Percentiles rank a stretch among this genome's conserved stretches.
These are phyloP conservation scores for Hyperoodon ampullatus DNA, from an alignment of 2,113 vertebrate species.

Conservation along the genomic window DNA sequence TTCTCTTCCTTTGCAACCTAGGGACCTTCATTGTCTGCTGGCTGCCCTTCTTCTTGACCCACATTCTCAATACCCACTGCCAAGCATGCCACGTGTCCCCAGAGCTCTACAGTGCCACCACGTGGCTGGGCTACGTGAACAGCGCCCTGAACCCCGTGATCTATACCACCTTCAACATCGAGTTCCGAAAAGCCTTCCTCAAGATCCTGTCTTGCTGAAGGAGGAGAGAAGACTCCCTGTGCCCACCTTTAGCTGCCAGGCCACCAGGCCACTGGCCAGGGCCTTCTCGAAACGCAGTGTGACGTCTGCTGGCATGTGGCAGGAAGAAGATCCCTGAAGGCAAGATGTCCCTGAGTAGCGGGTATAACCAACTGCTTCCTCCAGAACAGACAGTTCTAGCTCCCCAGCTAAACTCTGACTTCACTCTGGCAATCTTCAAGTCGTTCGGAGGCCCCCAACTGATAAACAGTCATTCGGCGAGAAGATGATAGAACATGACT, in stretches of 20 bases:
- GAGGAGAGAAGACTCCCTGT: neutral
- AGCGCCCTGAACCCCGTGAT: conserved; percentile 96
- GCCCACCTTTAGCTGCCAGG: neutral
- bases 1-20: conserved; percentile 78
- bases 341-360: neutral
- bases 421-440: conserved; percentile 20
- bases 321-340: conserved; percentile 33
- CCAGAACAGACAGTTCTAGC: conserved; percentile 31
- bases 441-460: neutral
- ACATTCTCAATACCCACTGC: conserved; percentile 95
- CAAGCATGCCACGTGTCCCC: conserved; percentile 90
- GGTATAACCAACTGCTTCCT: conserved; percentile 22
- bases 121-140: conserved; percentile 96
- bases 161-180: conserved; percentile 95
- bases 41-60: conserved; percentile 96
- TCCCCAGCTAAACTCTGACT: conserved; percentile 59
- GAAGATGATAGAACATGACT: neutral
- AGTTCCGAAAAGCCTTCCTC: conserved; percentile 96
- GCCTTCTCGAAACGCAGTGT: neutral
- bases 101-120: conserved; percentile 93
- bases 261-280: neutral
- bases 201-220: conserved; percentile 94
- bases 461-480: conserved; percentile 70
- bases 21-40: conserved; percentile 96
- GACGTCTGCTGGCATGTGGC: neutral